These are phyloP conservation scores for Thecophora atra DNA, from an alignment of 2,888 invertebrate genomes.

Conservation along the genomic window DNA sequence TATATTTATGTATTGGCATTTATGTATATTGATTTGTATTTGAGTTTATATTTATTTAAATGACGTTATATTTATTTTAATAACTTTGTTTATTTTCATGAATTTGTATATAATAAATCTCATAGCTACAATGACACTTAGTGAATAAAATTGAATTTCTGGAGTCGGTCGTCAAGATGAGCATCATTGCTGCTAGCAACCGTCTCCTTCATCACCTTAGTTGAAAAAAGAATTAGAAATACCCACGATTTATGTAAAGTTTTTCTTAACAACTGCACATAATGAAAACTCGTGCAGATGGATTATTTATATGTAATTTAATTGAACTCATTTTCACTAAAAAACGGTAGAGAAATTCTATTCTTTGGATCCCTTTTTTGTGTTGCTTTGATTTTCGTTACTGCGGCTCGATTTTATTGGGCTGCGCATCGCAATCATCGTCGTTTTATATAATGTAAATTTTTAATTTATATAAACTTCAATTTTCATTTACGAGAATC, in stretches of 20 bases:
- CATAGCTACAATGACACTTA: not conserved
- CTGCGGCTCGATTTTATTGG: too few species aligned
- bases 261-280: conserved; percentile 9
- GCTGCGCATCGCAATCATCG: not conserved
- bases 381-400: too few species aligned
- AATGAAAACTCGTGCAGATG: too few species aligned
- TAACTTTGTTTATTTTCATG: too few species aligned
- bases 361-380: not conserved
- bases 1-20: too few species aligned
- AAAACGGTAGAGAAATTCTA: conserved; percentile 29
- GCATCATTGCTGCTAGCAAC: too few species aligned
- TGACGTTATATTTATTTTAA: too few species aligned
- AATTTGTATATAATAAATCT: too few species aligned
- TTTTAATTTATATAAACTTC: conserved; percentile 60
- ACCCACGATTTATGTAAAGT: conserved; percentile 16
- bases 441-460: conserved; percentile 39
- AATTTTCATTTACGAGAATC: conserved; percentile 57
- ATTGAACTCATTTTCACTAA: conserved; percentile 43
- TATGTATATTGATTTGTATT: too few species aligned
- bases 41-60: conserved; percentile 8
- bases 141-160: conserved; percentile 22
- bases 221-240: conserved; percentile 7
- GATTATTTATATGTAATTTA: conserved; percentile 39
- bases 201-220: not conserved
- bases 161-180: not conserved